Base-by-base conservation (phyloP, 2,113 vertebrate genomes). In the Formicarius rufipectus region DNA sequence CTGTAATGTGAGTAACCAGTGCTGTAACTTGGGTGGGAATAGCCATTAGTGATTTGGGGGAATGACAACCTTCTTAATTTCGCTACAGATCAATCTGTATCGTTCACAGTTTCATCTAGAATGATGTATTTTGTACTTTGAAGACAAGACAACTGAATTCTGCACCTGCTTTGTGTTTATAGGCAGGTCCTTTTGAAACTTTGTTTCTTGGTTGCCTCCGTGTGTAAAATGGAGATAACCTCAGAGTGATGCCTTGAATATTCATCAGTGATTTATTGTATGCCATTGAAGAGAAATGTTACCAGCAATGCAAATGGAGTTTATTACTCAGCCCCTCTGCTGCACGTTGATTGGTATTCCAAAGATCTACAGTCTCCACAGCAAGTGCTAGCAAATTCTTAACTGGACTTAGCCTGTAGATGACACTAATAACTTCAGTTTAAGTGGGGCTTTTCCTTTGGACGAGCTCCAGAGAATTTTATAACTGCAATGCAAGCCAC, bases 141-240 rank as follows among this genome's bases (percentile, higher is more conserved):
- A 77, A 74, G 47, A 50, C 30, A 42, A 63, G 47, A 78, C 30
- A 86, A 37, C 45, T 40, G 63, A 69, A 63, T 93, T 88, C 55
- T 74, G 55, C n/a, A 7, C 73, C 40, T 75, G 47, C 44, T 91
- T 67, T 47, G 39, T 81, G 42, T 35, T 86, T 71, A 12, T 33
- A 31, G 25, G 55, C 39, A 69, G 63, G 50, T 28, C 30, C 6
- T 27, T 95, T 50, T 24, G 69, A 28, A 93, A 89, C 76, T 90
- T 71, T 76, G n/a, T 77, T 67, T 84, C 44, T 67, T 75, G 58
- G 74, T 85, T 87, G 69, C 44, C 22, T 89, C 30, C 9, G 16
- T 95, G 73, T 82, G 90, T 93, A 86, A 92, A 92, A 95, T 68
- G 30, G 40, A 90, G 91, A 93, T 95, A 95, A 89, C 73, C 83